Evolutionary conservation across 2,113 vertebrate genomes (phyloP), one percentile per base, ranked within the genome.

Genomic region (Platichthys stellatus): DNA sequence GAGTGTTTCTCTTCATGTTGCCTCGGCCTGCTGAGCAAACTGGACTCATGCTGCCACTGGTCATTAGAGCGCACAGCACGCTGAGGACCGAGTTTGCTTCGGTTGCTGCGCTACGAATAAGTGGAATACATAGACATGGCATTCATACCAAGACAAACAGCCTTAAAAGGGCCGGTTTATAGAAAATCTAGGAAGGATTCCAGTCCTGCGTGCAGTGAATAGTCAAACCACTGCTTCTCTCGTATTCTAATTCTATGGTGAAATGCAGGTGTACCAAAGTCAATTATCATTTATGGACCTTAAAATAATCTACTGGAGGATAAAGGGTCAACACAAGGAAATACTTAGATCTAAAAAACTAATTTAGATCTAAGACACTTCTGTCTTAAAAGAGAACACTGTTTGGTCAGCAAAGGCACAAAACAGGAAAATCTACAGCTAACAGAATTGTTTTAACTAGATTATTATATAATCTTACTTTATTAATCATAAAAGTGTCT

Each of bases 51-150:
- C 69, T 51, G 66, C 51, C 60, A 63, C 26, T 10, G 26, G 65
- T 80, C 56, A 66, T 74, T 57, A 72, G 17, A 3, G 60, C 58
- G 38, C 84, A 78, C 17, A 3, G 7, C 12, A 43, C 40, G 40
- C 40, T 49, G 23, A 65, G 45, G 45, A 70, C 3, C 18, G 12
- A 43, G 20, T 14, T 45, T 28, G 24, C 51, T 21, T 11, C 18
- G 78, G 68, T 12, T 53, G 59, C 57, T 28, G 72, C 38, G 68
- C 58, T 13, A 35, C 26, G 60, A 40, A 26, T 63, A 21, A 57
- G 28, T 78, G 76, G 28, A 77, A 76, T 14, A 35, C 63, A 74
- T 23, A 60, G 82, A 76, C 65, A 35, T 71, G 31, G 77, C 67
- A 72, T 76, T 88, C 82, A 62, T 49, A 18, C n/a, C 38, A 35